Conservation (phyloP, 2,888 invertebrate genomes). For the Cyclophora albipunctata region DNA sequence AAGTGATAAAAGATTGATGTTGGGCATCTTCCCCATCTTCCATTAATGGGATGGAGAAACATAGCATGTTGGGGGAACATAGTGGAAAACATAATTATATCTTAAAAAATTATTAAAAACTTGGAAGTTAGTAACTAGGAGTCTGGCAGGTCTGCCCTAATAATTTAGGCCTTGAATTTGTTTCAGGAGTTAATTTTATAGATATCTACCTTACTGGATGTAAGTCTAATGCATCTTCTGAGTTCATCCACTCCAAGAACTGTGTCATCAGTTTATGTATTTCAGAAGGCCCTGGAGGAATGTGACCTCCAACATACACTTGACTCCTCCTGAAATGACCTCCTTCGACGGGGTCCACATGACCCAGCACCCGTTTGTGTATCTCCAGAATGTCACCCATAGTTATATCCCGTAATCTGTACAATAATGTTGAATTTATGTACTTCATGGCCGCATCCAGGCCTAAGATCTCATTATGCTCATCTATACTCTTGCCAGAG, state of each 20-base stretch:
- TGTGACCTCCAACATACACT: conserved; percentile 96
- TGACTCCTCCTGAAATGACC: conserved; percentile 92
- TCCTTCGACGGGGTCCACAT: conserved; percentile 94
- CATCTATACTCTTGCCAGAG: conserved; percentile 93
- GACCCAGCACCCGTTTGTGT: conserved; percentile 93
- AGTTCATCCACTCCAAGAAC: conserved; percentile 95
- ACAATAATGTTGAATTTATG: conserved; percentile 86
- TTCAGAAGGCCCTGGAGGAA: conserved; percentile 91
- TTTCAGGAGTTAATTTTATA: too few species aligned
- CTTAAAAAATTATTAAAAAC: too few species aligned
- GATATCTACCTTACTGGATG: conserved; percentile 86
- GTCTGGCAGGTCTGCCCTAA: too few species aligned
- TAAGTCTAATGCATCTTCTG: conserved; percentile 87
- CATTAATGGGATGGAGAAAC: too few species aligned
- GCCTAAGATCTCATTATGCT: conserved; percentile 97
- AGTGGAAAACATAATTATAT: too few species aligned
- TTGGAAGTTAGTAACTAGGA: too few species aligned
- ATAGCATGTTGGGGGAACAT: too few species aligned
- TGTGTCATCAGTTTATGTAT: conserved; percentile 88
- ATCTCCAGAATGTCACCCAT: conserved; percentile 93
- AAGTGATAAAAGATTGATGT: too few species aligned
- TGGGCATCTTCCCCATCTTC: too few species aligned
- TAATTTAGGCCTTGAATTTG: too few species aligned
- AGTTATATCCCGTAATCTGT: conserved; percentile 84
- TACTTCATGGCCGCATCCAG: conserved; percentile 96